Conservation (phyloP, 2,888 invertebrate species). For the Netelia virgata region DNA sequence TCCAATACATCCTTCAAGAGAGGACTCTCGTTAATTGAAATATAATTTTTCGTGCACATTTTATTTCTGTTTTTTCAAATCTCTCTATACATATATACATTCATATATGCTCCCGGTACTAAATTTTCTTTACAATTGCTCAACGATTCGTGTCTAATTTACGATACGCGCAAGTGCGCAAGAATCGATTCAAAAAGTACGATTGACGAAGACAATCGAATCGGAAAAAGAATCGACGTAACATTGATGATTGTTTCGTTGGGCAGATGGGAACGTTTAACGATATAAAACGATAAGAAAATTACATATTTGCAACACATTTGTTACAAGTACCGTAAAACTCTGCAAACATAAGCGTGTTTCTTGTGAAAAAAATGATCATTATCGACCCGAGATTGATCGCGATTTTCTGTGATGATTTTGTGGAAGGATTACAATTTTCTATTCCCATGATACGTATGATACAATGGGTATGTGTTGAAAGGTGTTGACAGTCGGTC, state of each 20-base stretch:
- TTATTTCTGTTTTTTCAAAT: neutral
- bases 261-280: too few species aligned
- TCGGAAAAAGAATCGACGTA: neutral
- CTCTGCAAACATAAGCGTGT: too few species aligned
- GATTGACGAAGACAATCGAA: neutral
- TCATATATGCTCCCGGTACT: neutral
- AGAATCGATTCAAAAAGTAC: neutral
- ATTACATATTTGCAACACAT: too few species aligned
- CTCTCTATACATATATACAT: neutral
- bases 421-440: neutral
- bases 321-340: too few species aligned
- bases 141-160: neutral
- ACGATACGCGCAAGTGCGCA: neutral
- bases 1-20: neutral
- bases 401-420: neutral
- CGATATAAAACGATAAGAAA: too few species aligned
- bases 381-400: too few species aligned
- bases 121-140: neutral
- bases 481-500: conserved; percentile 49
- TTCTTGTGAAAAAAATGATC: too few species aligned
- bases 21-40: neutral
- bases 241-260: neutral
- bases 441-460: neutral
- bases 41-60: neutral
- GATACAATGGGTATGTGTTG: neutral